These are phyloP conservation scores for Ormyrus labotus DNA, from an alignment of 2,888 invertebrate genomes.

Conservation along the genomic window DNA sequence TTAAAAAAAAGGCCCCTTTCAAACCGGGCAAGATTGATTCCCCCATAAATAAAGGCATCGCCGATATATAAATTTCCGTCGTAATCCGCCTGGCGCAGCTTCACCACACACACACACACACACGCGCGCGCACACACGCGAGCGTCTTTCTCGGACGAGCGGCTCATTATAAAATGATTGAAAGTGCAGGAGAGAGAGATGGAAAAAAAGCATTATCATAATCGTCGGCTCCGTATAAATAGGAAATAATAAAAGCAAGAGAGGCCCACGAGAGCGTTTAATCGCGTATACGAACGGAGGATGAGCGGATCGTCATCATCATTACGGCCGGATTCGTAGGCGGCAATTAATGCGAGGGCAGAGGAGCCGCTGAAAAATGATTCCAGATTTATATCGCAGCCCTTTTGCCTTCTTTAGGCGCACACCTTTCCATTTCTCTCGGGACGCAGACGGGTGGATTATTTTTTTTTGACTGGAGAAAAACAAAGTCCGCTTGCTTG, in stretches of 20 bases:
- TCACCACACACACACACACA: no score
- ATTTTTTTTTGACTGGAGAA: neutral
- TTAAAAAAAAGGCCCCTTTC: conserved; percentile 42
- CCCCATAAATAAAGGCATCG: conserved; percentile 43
- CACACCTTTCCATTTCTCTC: neutral
- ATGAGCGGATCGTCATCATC: conserved; percentile 16
- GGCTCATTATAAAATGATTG: conserved; percentile 45
- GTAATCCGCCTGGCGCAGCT: conserved; percentile 2
- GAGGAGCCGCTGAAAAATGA: conserved; percentile 32
- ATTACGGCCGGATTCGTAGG: conserved; percentile 19
- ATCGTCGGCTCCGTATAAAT: conserved; percentile 3
- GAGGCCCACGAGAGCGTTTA: neutral
- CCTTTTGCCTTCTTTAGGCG: neutral
- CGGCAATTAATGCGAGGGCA: conserved; percentile 33
- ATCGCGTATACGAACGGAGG: conserved; percentile 2
- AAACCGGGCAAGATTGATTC: conserved; percentile 41
- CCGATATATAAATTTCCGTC: conserved; percentile 41
- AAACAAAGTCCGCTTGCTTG: neutral
- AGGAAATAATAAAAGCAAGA: neutral
- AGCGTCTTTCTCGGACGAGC: conserved; percentile 4
- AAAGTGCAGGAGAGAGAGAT: conserved; percentile 8
- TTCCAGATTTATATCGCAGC: neutral
- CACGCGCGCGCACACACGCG: neutral
- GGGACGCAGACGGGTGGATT: neutral
- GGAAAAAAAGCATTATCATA: conserved; percentile 25